Evolutionary conservation across 2,797 vertebrate genomes (phyloP).

Genomic region (Odontamblyopus lacepedii): DNA sequence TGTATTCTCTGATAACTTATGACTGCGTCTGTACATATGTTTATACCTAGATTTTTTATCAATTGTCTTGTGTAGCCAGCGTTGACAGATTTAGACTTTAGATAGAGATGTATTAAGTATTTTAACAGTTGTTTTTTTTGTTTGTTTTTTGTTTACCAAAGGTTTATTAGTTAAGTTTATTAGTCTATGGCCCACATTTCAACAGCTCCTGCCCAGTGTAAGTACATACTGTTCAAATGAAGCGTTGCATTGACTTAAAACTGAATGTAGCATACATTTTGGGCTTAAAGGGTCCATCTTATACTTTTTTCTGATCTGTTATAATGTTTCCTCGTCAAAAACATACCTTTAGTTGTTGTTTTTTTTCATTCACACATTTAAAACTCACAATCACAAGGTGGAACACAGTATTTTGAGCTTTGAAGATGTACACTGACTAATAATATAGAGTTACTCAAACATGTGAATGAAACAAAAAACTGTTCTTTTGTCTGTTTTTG

Average conservation of each 20-base stretch:
- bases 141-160: constrained; percentile 88
- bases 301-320: no score
- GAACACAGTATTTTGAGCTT: no score
- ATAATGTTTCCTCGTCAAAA: no score
- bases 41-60: constrained; percentile 81
- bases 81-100: constrained; percentile 82
- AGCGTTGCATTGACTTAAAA: background rate
- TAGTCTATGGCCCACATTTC: constrained; percentile 25
- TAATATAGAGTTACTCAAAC: no score
- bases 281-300: no score
- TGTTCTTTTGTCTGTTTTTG: no score
- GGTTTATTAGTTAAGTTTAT: constrained; percentile 67
- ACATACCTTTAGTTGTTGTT: no score
- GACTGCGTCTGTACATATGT: constrained; percentile 85
- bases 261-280: constrained; percentile 26
- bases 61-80: constrained; percentile 86
- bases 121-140: constrained; percentile 75
- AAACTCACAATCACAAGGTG: no score
- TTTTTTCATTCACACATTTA: no score
- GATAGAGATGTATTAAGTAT: constrained; percentile 73
- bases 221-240: background rate
- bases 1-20: constrained; percentile 60
- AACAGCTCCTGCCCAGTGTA: constrained; percentile 34
- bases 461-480: no score
- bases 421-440: no score